Conservation (phyloP, 1,140 invertebrate species). For the Drosophila insularis region DNA sequence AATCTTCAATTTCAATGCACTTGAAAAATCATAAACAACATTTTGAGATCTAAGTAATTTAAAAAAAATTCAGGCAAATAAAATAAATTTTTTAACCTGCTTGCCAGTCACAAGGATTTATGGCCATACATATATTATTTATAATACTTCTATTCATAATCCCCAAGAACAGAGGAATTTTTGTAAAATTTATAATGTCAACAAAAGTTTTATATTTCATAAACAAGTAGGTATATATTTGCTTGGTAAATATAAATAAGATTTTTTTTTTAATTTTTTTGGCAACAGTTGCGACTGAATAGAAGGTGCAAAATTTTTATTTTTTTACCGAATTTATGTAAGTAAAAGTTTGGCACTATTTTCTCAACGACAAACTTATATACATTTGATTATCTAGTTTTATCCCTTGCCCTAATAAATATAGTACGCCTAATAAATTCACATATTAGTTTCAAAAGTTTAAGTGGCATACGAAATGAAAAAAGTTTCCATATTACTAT, state of each 20-base stretch:
- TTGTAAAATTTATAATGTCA: neutral
- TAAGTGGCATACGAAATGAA: conserved; percentile 8
- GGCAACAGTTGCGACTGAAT: neutral
- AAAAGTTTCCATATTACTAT: conserved; percentile 20
- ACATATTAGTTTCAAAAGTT: conserved; percentile 15
- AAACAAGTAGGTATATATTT: too few species aligned
- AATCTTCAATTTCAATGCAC: neutral
- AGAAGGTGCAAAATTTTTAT: neutral
- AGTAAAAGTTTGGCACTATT: neutral
- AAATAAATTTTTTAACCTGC: neutral
- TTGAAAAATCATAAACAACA: neutral
- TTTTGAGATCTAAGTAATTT: neutral
- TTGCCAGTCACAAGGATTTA: too few species aligned
- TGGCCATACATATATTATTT: too few species aligned
- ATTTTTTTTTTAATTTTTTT: neutral
- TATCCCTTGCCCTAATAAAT: neutral
- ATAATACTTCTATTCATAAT: too few species aligned
- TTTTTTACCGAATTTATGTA: too few species aligned
- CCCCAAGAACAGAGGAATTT: too few species aligned
- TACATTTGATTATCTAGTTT: neutral
- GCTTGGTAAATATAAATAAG: too few species aligned
- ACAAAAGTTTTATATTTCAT: neutral
- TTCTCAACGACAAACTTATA: neutral
- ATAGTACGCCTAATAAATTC: conserved; percentile 9
- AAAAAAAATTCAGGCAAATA: neutral